Conservation (phyloP, 2,888 invertebrate species). For the Rhogogaster chlorosoma region DNA sequence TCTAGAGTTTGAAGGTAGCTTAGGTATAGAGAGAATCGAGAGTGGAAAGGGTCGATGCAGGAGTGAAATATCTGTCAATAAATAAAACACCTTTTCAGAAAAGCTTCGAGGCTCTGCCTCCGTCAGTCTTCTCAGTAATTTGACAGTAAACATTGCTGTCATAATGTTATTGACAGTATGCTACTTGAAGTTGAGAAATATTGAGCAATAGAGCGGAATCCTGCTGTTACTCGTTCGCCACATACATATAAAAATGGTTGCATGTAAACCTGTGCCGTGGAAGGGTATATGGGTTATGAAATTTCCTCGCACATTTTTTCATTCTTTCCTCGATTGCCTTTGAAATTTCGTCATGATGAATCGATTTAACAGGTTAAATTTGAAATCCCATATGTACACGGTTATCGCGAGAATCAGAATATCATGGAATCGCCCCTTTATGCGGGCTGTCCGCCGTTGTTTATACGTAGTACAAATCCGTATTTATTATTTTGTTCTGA, state of each 20-base stretch:
- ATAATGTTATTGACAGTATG: slow-evolving; percentile 30
- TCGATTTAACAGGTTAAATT: neutral
- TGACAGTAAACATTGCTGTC: slow-evolving; percentile 19
- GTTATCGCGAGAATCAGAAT: neutral
- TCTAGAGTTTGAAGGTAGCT: neutral
- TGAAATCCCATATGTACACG: neutral
- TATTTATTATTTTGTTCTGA: neutral
- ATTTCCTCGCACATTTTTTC: too few species aligned
- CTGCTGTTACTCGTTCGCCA: neutral
- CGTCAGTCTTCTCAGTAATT: neutral
- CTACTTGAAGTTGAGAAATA: neutral
- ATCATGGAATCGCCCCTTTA: neutral
- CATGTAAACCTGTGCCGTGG: too few species aligned
- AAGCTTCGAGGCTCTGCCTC: neutral
- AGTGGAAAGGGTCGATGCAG: neutral
- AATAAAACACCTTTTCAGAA: slow-evolving; percentile 25
- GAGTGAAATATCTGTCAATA: slow-evolving; percentile 26
- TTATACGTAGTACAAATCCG: neutral
- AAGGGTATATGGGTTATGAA: too few species aligned
- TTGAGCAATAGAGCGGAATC: neutral
- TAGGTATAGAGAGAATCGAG: neutral
- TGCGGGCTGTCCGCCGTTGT: neutral
- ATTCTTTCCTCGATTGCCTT: too few species aligned
- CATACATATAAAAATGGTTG: too few species aligned
- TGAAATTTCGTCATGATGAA: neutral